Percentiles rank a stretch among this genome's conserved stretches.
Evolutionary conservation across 1,140 invertebrate species (phyloP).

Genomic region (Delia radicum): DNA sequence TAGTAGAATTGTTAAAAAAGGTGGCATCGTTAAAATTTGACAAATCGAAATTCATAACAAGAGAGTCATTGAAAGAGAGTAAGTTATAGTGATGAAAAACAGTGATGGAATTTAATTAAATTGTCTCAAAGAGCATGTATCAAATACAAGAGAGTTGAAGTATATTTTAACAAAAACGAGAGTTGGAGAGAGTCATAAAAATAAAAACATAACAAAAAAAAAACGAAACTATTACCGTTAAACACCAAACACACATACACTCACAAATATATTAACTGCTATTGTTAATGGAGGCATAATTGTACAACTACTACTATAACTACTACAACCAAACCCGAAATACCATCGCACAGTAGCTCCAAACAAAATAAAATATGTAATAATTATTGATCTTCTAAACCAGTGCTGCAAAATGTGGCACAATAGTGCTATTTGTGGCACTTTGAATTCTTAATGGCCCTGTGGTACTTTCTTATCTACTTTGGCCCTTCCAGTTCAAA

Average conservation of each 20-base stretch:
- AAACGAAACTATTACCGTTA: neutral
- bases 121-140: neutral
- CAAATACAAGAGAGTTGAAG: neutral
- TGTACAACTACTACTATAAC: too few species aligned
- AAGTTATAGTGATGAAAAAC: neutral
- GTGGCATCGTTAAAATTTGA: too few species aligned
- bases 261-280: neutral
- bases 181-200: too few species aligned
- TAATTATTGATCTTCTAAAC: too few species aligned
- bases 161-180: too few species aligned
- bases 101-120: neutral
- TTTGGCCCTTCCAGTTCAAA: too few species aligned
- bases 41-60: neutral
- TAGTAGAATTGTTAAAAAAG: neutral
- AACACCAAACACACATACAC: slow-evolving; percentile 9
- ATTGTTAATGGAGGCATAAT: neutral
- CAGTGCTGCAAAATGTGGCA: too few species aligned
- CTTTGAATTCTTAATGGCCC: too few species aligned
- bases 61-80: neutral
- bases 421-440: too few species aligned
- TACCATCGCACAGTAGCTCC: neutral
- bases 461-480: too few species aligned
- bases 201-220: neutral
- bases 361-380: too few species aligned
- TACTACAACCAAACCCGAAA: neutral